A percentile compares a stretch with the other conserved stretches of the same genome.
Conservation (phyloP, 2,113 vertebrate genomes). For the Urocolius indicus region DNA sequence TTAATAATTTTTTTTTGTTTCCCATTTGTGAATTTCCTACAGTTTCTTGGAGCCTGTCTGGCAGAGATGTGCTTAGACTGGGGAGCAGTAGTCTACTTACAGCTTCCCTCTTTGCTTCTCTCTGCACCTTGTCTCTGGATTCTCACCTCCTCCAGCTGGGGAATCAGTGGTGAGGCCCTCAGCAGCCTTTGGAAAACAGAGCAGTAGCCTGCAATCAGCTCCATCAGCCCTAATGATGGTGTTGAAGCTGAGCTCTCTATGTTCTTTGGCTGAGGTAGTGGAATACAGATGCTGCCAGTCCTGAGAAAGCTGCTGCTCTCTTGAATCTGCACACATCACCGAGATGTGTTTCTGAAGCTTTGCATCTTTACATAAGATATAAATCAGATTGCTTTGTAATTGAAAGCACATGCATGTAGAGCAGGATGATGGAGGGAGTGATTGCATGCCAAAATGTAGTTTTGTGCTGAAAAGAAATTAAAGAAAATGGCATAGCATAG, state of each 20-base stretch:
- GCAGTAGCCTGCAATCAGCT: not conserved
- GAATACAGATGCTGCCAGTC: not conserved
- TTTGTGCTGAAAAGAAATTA: not conserved
- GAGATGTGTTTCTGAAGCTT: not conserved
- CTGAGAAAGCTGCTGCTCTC: not conserved
- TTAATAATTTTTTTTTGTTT: not conserved
- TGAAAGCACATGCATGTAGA: not conserved
- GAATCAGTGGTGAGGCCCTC: not conserved
- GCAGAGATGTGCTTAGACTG: not conserved
- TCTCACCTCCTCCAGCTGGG: not conserved
- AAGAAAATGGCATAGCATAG: not conserved
- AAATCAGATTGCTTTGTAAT: constrained; percentile 23
- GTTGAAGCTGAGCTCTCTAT: not conserved
- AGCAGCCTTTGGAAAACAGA: not conserved
- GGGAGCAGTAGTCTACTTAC: not conserved
- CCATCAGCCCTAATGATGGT: not conserved
- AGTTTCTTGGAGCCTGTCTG: not conserved
- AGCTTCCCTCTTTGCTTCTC: not conserved
- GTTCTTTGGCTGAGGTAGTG: not conserved
- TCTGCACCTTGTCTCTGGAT: not conserved
- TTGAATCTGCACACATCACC: not conserved
- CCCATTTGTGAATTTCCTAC: constrained; percentile 12
- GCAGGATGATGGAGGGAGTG: not conserved
- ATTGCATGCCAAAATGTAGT: not conserved
- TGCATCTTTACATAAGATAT: not conserved